Conservation (phyloP, 2,888 invertebrate genomes). For the Ophraella communa region DNA sequence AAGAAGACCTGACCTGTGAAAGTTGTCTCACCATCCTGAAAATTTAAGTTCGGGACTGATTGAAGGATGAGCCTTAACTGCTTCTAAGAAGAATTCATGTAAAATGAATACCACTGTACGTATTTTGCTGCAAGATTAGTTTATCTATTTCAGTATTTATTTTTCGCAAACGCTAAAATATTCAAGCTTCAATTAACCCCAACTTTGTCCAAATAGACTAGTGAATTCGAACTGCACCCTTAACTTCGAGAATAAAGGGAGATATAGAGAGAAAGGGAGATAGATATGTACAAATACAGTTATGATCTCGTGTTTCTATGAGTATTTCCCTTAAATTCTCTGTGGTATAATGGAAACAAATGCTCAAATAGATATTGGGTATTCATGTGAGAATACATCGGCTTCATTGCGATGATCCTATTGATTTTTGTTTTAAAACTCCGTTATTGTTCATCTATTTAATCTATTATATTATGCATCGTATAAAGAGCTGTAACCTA, state of each 20-base stretch:
- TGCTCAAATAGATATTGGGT: not conserved
- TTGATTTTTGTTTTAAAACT: not conserved
- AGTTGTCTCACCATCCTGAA: too few species aligned
- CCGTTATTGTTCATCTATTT: not conserved
- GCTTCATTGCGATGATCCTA: not conserved
- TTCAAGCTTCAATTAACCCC: not conserved
- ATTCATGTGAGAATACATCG: not conserved
- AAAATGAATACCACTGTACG: not conserved
- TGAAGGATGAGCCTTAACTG: too few species aligned
- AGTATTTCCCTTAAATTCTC: not conserved
- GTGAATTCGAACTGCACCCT: not conserved
- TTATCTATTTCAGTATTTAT: not conserved
- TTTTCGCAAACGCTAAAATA: not conserved
- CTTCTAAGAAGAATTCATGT: too few species aligned
- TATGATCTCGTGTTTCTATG: not conserved
- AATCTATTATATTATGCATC: not conserved
- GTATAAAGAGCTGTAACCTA: not conserved
- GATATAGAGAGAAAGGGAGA: not conserved
- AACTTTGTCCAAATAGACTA: not conserved
- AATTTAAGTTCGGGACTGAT: too few species aligned
- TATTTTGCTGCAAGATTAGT: not conserved
- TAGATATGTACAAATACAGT: not conserved
- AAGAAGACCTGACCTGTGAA: too few species aligned
- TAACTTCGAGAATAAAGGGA: not conserved
- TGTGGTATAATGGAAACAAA: not conserved